Conservation (phyloP, 1,140 invertebrate genomes). For the Cydia splendana region DNA sequence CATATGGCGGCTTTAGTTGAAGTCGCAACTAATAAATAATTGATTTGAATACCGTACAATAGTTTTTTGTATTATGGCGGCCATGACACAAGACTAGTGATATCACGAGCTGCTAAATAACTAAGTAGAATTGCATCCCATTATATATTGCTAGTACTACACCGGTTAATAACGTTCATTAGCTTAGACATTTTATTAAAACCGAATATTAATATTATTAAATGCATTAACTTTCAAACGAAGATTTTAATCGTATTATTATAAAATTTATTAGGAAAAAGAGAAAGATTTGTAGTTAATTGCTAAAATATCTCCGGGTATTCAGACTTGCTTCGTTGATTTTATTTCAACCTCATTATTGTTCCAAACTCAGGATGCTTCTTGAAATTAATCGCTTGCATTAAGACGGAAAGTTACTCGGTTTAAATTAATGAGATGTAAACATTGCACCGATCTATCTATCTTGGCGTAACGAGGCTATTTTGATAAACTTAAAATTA, state of each 20-base stretch:
- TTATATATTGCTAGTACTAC: not conserved
- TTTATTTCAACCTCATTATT: not conserved
- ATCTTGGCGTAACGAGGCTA: too few species aligned
- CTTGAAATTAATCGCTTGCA: slow-evolving; percentile 1
- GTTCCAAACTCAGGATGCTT: not conserved
- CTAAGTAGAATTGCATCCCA: not conserved
- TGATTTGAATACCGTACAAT: not conserved
- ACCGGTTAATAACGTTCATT: not conserved
- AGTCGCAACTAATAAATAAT: not conserved
- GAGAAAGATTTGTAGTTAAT: not conserved
- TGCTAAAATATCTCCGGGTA: not conserved
- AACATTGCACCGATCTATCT: not conserved
- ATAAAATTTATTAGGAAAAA: not conserved
- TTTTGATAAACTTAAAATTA: too few species aligned
- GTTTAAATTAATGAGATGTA: not conserved
- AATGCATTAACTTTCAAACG: not conserved
- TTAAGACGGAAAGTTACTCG: not conserved
- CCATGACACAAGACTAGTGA: not conserved
- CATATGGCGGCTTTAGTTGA: too few species aligned
- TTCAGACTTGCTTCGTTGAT: not conserved
- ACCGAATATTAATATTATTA: not conserved
- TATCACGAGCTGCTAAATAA: not conserved
- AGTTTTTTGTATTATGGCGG: not conserved
- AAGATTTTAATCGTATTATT: not conserved
- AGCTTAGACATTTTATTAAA: not conserved